A percentile compares a stretch with the other conserved stretches of the same genome.
Evolutionary conservation across 1,140 invertebrate species (phyloP).

Genomic region (Centruroides sculpturatus): DNA sequence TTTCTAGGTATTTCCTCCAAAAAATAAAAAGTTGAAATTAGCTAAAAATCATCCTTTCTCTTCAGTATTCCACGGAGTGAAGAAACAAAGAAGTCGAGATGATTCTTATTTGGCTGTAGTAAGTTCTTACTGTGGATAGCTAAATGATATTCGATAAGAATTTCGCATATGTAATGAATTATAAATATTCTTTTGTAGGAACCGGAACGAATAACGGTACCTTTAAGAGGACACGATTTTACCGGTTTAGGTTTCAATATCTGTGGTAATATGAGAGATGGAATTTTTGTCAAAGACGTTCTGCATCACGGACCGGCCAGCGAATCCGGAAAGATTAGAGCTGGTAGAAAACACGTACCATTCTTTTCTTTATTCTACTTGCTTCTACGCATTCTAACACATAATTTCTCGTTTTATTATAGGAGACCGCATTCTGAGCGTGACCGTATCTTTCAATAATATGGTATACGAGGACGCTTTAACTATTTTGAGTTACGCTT

Average conservation of each 20-base stretch:
- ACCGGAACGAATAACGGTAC: constrained; percentile 43
- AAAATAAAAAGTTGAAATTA: too few species aligned
- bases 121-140: too few species aligned
- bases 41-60: too few species aligned
- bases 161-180: too few species aligned
- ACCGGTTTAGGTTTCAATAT: constrained; percentile 82
- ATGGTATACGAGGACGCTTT: constrained; percentile 83
- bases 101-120: too few species aligned
- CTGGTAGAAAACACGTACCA: constrained; percentile 40
- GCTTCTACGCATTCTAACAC: too few species aligned
- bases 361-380: too few species aligned
- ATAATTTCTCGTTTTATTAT: constrained; percentile 21
- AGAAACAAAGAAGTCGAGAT: too few species aligned
- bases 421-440: constrained; percentile 73
- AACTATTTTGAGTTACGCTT: constrained; percentile 74
- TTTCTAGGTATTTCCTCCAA: too few species aligned
- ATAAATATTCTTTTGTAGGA: constrained; percentile 24
- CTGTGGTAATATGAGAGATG: constrained; percentile 72
- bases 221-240: constrained; percentile 68
- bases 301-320: constrained; percentile 71
- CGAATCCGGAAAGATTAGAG: constrained; percentile 61
- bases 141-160: too few species aligned
- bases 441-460: constrained; percentile 69
- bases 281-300: constrained; percentile 74
- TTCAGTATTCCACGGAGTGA: too few species aligned